Evolutionary conservation across 2,888 invertebrate species (phyloP), one percentile per base, ranked within the genome.

Genomic region (Drosophila incognita): DNA sequence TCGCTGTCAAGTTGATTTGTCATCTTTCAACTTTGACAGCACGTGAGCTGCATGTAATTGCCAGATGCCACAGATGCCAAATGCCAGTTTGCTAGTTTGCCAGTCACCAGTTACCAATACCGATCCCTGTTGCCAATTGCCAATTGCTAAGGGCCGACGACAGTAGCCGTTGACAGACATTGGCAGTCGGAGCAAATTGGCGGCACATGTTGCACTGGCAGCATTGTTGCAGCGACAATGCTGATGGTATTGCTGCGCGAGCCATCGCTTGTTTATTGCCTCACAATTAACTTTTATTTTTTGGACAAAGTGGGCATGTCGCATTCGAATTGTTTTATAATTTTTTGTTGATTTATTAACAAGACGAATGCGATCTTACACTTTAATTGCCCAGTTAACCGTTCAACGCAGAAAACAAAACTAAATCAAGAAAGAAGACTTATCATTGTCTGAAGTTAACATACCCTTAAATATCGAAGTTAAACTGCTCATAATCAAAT

Each of bases 41-140:
- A 87, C 85, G 85, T 85, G 85, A 85, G 89, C 69, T 80, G 85
- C 85, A 87, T 85, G 90, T 89, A 89, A 89, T 89, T 89, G 90
- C 87, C 89, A 75, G 70, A 33, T 69, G 63, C 73, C 72, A 73
- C 56, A 36, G 42, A 42, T 62, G 61, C 69, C 79, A 75, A 38
- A 69, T 76, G 58, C 51, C 63, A 69, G 33, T 21, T 57, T 53
- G 51, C 52, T 24, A 46, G 46, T 27, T 46, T 46, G 15, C 35
- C 40, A 65, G 65, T 21, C 58, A 48, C 31, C 56, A 57, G 21
- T 15, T 62, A 51, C 66, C 74, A 74, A 60, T 65, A 54, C 65
- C 58, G 72, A 51, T 63, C 58, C 54, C 56, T 62, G 33, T 21
- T 58, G 63, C 60, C 54, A 69, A 53, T 58, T 52, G 40, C 49